phyloP scores from a whole-genome alignment of 1,140 invertebrate genomes.

The Drosophila quadrilineata region DNA sequence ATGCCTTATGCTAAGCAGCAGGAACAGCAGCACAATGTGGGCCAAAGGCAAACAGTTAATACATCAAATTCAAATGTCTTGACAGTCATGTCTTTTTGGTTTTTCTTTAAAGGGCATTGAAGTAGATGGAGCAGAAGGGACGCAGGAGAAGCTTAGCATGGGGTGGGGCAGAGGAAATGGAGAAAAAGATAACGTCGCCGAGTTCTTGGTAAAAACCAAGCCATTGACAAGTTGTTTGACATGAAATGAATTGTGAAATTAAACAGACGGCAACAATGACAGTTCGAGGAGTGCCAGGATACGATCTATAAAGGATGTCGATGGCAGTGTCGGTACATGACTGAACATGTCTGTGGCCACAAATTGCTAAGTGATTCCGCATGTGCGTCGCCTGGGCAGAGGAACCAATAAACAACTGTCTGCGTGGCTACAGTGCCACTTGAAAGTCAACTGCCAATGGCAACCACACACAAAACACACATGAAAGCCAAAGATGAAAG shows the following conservation, averaged over 20 bases:
- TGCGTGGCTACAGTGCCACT: conserved; percentile 28
- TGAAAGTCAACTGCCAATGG: conserved; percentile 60
- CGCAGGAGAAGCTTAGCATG: background rate
- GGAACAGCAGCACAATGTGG: conserved; percentile 25
- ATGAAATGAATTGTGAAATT: conserved; percentile 79
- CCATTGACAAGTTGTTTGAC: conserved; percentile 70
- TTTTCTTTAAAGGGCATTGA: background rate
- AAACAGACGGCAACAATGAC: conserved; percentile 62
- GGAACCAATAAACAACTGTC: conserved; percentile 56
- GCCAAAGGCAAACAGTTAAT: conserved; percentile 60
- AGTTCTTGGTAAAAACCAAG: conserved; percentile 4
- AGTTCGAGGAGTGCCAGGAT: conserved; percentile 19
- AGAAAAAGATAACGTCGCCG: conserved; percentile 36
- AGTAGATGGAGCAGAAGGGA: background rate
- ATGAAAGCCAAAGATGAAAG: too few relatives aligned
- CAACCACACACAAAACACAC: conserved; percentile 36
- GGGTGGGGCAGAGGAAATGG: too few relatives aligned
- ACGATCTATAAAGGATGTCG: conserved; percentile 36
- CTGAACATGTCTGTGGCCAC: conserved; percentile 28
- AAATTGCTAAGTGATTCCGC: conserved; percentile 67
- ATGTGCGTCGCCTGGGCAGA: conserved; percentile 18
- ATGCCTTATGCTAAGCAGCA: conserved; percentile 5
- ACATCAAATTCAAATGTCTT: conserved; percentile 70
- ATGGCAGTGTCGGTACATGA: background rate
- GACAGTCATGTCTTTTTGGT: conserved; percentile 44